These are phyloP conservation scores for Melieria crassipennis DNA, from an alignment of 2,888 invertebrate species.

Conservation along the genomic window DNA sequence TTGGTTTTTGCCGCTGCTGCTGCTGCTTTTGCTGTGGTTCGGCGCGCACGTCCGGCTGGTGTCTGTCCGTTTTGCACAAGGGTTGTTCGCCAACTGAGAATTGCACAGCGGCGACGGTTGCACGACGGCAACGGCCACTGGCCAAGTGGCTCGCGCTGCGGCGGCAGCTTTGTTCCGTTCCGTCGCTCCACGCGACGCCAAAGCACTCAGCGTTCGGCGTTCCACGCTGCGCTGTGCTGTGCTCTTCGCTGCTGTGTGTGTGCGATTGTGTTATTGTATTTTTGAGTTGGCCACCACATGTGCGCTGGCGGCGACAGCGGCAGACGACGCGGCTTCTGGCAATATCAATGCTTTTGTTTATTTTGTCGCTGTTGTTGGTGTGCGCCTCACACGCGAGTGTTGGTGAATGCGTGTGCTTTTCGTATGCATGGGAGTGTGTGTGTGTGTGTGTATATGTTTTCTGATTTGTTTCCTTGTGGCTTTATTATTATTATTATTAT, in stretches of 20 bases:
- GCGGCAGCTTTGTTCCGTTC: not conserved
- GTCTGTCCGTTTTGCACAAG: constrained; percentile 54
- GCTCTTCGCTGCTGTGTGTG: not conserved
- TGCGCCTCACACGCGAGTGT: too few relatives aligned
- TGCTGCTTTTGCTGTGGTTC: not conserved
- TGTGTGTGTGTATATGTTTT: too few relatives aligned
- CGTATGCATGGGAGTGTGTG: too few relatives aligned
- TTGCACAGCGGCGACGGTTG: constrained; percentile 47
- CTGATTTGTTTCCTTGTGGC: too few relatives aligned
- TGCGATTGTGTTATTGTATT: not conserved
- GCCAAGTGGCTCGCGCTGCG: constrained; percentile 24
- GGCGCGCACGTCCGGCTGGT: not conserved
- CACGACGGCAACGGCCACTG: constrained; percentile 46
- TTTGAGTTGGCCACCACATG: not conserved
- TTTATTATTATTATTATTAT: too few relatives aligned
- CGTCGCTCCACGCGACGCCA: not conserved
- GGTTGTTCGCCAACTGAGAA: constrained; percentile 59
- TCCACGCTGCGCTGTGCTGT: constrained; percentile 8
- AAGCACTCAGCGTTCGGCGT: constrained; percentile 2
- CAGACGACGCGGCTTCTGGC: not conserved
- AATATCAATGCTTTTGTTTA: not conserved
- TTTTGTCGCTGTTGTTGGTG: constrained; percentile 7
- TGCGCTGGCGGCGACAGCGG: constrained; percentile 11
- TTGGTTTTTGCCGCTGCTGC: not conserved
- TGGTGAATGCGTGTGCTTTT: too few relatives aligned